Evolutionary conservation across 2,113 vertebrate species (phyloP).

Genomic region (Philantomba maxwellii): DNA sequence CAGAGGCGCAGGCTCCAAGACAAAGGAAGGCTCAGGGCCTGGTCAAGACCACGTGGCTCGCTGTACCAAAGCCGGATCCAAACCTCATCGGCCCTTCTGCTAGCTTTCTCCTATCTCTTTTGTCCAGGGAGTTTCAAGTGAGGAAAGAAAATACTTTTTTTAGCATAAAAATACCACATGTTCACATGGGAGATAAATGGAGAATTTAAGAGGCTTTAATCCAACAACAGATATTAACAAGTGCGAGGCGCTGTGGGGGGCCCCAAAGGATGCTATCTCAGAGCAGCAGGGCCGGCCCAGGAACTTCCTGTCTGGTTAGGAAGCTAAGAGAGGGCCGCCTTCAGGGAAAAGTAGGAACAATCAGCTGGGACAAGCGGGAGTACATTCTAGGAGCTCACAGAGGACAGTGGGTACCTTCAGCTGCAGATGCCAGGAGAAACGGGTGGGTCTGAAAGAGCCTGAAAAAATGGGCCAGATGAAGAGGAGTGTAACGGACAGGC

Average conservation of each 20-base stretch:
- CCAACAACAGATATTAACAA: constrained; percentile 38
- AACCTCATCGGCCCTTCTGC: background rate
- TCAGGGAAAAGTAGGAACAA: background rate
- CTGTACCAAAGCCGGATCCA: background rate
- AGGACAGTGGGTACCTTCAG: background rate
- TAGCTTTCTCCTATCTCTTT: background rate
- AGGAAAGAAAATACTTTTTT: background rate
- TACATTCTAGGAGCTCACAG: background rate
- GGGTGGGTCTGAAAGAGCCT: background rate
- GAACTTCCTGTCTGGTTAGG: background rate
- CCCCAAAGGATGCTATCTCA: background rate
- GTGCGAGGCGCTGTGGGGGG: background rate
- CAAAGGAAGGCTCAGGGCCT: background rate
- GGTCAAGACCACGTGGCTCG: background rate
- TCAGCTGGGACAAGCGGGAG: rapidly evolving
- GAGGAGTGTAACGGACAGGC: background rate
- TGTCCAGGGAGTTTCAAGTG: background rate
- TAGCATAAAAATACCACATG: constrained; percentile 6
- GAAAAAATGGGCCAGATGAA: background rate
- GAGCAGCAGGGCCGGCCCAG: background rate
- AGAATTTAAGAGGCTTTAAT: constrained; percentile 29
- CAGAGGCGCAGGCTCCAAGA: background rate
- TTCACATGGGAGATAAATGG: background rate
- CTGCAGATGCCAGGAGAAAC: background rate
- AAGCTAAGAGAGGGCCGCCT: background rate